Evolutionary conservation across 2,797 vertebrate genomes (phyloP), one percentile per base, ranked within the genome.

Genomic region (Eremophila alpestris): DNA sequence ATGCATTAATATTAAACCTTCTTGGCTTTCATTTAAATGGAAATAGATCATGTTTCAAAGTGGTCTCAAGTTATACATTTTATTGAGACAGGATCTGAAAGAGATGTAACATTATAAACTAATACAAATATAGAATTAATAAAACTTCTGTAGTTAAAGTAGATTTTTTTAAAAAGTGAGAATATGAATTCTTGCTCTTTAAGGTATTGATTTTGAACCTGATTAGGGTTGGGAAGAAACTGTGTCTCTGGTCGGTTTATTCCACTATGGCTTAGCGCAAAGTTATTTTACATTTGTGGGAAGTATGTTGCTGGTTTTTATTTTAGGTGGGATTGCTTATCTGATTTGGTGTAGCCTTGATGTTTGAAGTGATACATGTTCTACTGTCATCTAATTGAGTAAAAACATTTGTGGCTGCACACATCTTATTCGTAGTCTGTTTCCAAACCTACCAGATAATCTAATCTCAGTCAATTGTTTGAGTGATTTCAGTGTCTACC

Each of bases 381-480:
- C 69, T 55, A 26, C 91, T 93, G 87, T 90, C 94, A 64, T 55
- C 23, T 59, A 55, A 62, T 9, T 91, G 95, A 95, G 89, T 74
- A 70, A 91, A 96, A 95, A 45, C 94, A 88, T 78, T 14, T 87
- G 91, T 0, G 0, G 21, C 83, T 94, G 59, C 74, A 81, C 34
- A 10, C 79, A 62, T 88, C 45, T 86, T 89, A 73, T 69, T 86
- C 46, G 5, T 51, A 91, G 67, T 46, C 51, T 77, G 86, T 94
- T 90, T 32, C 80, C 40, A 77, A 92, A 68, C 68, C 56, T 89
- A n/a, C 58, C 23, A 36, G 83, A 73, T 94, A 95, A 93, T 94
- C 94, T 96, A 91, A 96, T 95, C 89, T 88, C 45, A 29, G 45
- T 86, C 88, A 93, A 83, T 88, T 95, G 73, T 76, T 75, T 93